Percentiles rank a stretch among this genome's conserved stretches.
These are phyloP conservation scores for Polydrusus pterygomalis DNA, from an alignment of 2,888 invertebrate species.

Conservation along the genomic window DNA sequence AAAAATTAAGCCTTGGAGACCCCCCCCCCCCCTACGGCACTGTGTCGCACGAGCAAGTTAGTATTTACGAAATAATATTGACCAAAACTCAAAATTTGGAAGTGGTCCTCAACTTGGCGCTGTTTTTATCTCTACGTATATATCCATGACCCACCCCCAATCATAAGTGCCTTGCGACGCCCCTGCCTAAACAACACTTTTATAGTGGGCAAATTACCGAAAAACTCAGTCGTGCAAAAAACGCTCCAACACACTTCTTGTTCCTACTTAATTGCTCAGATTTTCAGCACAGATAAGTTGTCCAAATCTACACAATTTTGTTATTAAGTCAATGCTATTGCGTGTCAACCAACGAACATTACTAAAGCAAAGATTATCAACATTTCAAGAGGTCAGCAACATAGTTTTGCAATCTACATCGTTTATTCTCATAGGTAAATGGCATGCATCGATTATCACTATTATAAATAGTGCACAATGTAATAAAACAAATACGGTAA, in stretches of 20 bases:
- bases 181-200: no score
- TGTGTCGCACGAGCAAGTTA: no score
- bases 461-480: neutral
- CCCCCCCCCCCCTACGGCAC: no score
- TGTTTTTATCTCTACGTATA: no score
- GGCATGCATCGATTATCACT: neutral
- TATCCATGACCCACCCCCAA: no score
- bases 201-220: neutral
- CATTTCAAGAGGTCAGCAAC: slow-evolving; percentile 27
- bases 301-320: slow-evolving; percentile 1
- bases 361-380: slow-evolving; percentile 21
- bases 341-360: slow-evolving; percentile 16
- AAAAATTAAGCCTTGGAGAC: no score
- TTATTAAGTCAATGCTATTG: neutral
- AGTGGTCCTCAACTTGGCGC: no score
- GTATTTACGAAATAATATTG: no score
- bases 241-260: neutral
- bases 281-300: neutral
- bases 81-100: no score
- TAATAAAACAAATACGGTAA: no score
- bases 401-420: slow-evolving; percentile 12
- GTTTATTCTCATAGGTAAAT: slow-evolving; percentile 15
- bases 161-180: no score
- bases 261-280: slow-evolving; percentile 6
- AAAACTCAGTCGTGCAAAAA: slow-evolving; percentile 11